phyloP scores from a whole-genome alignment of 2,113 vertebrate genomes.

The Cnemophilus loriae region DNA sequence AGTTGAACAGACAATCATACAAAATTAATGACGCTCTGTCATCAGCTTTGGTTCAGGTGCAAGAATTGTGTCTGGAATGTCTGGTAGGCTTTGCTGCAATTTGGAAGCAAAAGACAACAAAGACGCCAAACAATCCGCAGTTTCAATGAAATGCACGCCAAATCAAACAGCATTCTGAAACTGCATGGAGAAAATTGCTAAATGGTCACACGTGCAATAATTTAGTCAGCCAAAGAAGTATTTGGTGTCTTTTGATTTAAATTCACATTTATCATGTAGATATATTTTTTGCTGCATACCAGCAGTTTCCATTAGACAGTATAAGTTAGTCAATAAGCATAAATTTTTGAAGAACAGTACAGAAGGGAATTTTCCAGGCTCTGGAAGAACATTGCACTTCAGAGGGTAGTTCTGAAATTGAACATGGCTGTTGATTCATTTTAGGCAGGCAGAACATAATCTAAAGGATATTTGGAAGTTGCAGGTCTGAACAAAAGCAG shows the following conservation, averaged over 20 bases:
- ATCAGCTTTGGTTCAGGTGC: constrained; percentile 9
- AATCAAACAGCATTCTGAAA: not conserved
- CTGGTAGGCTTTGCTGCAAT: not conserved
- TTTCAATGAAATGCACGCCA: not conserved
- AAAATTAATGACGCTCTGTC: not conserved
- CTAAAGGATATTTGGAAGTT: not conserved
- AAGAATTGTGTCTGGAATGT: not conserved
- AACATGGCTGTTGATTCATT: not conserved
- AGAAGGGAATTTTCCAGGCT: not conserved
- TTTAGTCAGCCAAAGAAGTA: not conserved
- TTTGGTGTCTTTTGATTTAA: not conserved
- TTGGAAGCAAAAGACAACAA: not conserved
- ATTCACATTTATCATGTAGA: not conserved
- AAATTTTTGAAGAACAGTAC: not conserved
- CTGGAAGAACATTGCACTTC: constrained; percentile 37
- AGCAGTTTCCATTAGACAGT: not conserved
- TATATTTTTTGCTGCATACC: not conserved
- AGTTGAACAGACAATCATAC: not conserved
- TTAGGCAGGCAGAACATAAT: not conserved
- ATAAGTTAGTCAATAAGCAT: not conserved
- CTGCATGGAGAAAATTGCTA: not conserved
- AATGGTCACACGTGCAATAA: not conserved
- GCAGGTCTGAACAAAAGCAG: constrained; percentile 13
- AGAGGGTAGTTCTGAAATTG: constrained; percentile 11
- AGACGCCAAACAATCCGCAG: not conserved